These are phyloP conservation scores for Cactoblastis cactorum DNA, from an alignment of 2,888 invertebrate genomes.

Conservation along the genomic window DNA sequence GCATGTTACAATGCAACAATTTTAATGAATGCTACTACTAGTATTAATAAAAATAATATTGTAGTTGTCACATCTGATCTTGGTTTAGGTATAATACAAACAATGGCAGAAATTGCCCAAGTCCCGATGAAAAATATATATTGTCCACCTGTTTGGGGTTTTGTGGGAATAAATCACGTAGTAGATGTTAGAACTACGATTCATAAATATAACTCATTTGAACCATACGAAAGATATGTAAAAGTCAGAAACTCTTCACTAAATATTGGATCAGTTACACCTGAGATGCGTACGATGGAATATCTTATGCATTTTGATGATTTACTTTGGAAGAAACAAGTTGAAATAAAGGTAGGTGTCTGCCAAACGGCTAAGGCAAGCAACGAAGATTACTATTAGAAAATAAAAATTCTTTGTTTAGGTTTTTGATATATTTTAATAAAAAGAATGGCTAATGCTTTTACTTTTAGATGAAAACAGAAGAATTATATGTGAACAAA, in stretches of 20 bases:
- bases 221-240: slow-evolving; percentile 70
- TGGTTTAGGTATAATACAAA: slow-evolving; percentile 65
- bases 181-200: slow-evolving; percentile 76
- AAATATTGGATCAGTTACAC: slow-evolving; percentile 65
- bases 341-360: slow-evolving; percentile 29
- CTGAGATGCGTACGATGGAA: slow-evolving; percentile 75
- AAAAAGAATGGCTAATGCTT: no score
- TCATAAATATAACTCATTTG: slow-evolving; percentile 70
- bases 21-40: slow-evolving; percentile 50
- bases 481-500: slow-evolving; percentile 41
- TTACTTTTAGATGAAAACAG: slow-evolving; percentile 30
- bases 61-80: slow-evolving; percentile 79
- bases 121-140: slow-evolving; percentile 70
- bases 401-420: no score
- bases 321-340: slow-evolving; percentile 59
- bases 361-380: no score
- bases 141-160: slow-evolving; percentile 83
- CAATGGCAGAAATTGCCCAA: slow-evolving; percentile 61
- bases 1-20: slow-evolving; percentile 79
- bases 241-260: slow-evolving; percentile 72
- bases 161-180: slow-evolving; percentile 75
- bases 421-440: no score
- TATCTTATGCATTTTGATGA: slow-evolving; percentile 68
- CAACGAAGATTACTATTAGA: no score
- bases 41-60: slow-evolving; percentile 66